phyloP scores from a whole-genome alignment of 1,140 invertebrate species.

The Drosophila ironensis region DNA sequence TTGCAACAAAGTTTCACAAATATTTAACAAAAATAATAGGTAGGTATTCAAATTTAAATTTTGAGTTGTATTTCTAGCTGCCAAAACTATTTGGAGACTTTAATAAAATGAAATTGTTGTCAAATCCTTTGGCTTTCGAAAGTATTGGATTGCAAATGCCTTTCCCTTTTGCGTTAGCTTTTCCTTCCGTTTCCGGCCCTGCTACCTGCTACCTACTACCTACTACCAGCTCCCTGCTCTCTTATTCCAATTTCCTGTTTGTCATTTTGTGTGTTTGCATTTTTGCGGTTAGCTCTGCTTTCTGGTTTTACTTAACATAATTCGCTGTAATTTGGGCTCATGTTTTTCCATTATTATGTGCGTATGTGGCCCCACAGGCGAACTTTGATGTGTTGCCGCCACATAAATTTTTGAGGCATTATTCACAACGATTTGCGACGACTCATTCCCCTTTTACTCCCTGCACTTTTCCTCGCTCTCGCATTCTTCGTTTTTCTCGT shows the following conservation, averaged over 20 bases:
- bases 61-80: too few species aligned
- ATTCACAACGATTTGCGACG: conserved; percentile 63
- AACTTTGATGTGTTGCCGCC: conserved; percentile 40
- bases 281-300: conserved; percentile 24
- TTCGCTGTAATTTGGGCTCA: conserved; percentile 40
- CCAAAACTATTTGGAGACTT: too few species aligned
- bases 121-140: too few species aligned
- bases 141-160: background rate
- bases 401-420: conserved; percentile 44
- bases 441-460: background rate
- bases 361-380: conserved; percentile 2
- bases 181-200: background rate
- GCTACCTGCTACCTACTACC: too few species aligned
- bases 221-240: too few species aligned
- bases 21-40: too few species aligned
- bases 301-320: conserved; percentile 50
- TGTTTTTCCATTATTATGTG: conserved; percentile 54
- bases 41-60: too few species aligned
- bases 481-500: background rate
- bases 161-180: background rate
- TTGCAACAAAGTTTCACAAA: too few species aligned
- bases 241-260: conserved; percentile 1
- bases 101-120: background rate
- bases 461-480: too few species aligned
- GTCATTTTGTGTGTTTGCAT: conserved; percentile 5